These are phyloP conservation scores for Micrastur ruficollis DNA, from an alignment of 2,797 vertebrate genomes.

Conservation along the genomic window DNA sequence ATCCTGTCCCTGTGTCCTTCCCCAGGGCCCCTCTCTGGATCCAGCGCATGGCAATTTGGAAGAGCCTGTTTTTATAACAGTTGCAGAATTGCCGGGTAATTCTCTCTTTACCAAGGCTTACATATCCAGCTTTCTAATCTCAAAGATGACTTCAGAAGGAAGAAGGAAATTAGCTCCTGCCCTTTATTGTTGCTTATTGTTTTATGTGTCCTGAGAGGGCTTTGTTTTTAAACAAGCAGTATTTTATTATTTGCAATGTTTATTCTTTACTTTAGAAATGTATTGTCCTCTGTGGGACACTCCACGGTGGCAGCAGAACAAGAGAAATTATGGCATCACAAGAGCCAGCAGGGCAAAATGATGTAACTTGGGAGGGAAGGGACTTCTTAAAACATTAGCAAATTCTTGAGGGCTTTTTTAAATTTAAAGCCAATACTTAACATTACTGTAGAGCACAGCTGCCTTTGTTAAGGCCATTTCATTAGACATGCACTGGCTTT, in stretches of 20 bases:
- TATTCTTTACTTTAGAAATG: not conserved
- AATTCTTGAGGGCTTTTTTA: not conserved
- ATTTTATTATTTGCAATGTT: not conserved
- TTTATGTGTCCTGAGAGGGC: not conserved
- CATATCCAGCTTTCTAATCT: not conserved
- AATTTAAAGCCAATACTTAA: not conserved
- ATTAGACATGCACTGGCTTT: not conserved
- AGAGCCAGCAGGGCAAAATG: not conserved
- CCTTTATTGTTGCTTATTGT: not conserved
- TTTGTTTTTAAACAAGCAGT: not conserved
- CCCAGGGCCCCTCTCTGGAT: not conserved
- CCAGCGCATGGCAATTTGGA: not conserved
- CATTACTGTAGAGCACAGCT: not conserved
- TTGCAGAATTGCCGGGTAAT: not conserved
- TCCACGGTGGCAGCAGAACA: not conserved
- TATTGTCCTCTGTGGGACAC: not conserved
- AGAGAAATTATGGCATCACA: not conserved
- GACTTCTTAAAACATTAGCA: not conserved
- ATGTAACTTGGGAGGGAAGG: not conserved
- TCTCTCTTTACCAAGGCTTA: not conserved
- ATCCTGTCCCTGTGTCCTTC: not conserved
- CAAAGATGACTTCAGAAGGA: not conserved
- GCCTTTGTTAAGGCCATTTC: not conserved
- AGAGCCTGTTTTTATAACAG: not conserved
- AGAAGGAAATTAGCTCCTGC: slow-evolving; percentile 34